Percentiles rank a stretch among this genome's conserved stretches.
Conservation (phyloP, 2,797 vertebrate genomes). For the Podarcis lilfordi region DNA sequence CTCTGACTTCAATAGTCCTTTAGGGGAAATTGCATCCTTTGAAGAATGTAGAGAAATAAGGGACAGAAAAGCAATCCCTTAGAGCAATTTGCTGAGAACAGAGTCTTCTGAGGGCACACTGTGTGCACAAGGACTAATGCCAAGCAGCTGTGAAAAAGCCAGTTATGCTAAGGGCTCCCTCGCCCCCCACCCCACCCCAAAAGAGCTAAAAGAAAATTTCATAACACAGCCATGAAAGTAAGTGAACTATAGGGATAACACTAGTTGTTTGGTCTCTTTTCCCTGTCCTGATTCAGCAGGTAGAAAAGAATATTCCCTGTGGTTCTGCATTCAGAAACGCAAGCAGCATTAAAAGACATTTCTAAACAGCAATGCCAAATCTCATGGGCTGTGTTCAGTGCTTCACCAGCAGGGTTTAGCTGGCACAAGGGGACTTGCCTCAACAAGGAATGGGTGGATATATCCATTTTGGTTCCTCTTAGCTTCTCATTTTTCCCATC, state of each 20-base stretch:
- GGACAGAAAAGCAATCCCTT: background rate
- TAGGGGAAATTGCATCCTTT: constrained; percentile 16
- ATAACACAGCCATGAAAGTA: constrained; percentile 14
- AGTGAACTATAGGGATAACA: background rate
- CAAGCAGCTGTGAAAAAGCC: background rate
- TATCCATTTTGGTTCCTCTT: too few relatives aligned
- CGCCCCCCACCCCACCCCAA: background rate
- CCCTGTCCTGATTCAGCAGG: background rate
- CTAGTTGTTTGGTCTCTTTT: background rate
- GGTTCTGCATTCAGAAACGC: background rate
- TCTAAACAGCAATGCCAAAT: constrained; percentile 5
- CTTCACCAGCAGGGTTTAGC: background rate
- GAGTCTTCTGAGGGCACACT: background rate
- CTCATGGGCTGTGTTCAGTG: background rate
- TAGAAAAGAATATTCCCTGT: background rate
- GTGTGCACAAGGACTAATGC: background rate
- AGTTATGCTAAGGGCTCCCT: background rate
- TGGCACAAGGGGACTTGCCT: too few relatives aligned
- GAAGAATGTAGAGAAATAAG: constrained; percentile 18
- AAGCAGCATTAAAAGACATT: background rate
- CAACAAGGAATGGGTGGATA: too few relatives aligned
- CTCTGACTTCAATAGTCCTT: constrained; percentile 6
- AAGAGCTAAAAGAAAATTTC: background rate
- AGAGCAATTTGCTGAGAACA: constrained; percentile 5
- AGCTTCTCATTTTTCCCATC: too few relatives aligned